Base-by-base conservation (phyloP, 2,797 vertebrate genomes). In the Liasis olivaceus region DNA sequence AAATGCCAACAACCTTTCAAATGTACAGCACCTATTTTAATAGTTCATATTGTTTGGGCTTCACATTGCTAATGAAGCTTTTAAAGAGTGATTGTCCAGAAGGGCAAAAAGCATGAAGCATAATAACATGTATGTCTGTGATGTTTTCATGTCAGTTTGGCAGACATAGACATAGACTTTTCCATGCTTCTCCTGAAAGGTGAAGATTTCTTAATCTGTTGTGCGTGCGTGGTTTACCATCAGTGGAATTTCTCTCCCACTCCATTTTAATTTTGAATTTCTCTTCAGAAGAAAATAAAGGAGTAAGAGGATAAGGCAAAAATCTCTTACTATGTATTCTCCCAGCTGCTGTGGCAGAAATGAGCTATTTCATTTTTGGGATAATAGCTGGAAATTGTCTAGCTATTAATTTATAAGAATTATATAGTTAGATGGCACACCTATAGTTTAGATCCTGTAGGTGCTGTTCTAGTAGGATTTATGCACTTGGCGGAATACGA, bases 81-180 rank as follows among this genome's bases (percentile, higher is more conserved):
- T 60, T 91, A 89, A 93, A 91, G 47, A 93, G 51, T 66, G 77
- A 90, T 92, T 81, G 84, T 92, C 90, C 88, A 81, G 64, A 87
- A 59, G 31, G 72, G 64, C 60, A 87, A 85, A 81, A 91, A 20
- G 26, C 62, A 60, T 85, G 86, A 91, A 91, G 24, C 64, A 86
- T 92, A 66, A 93, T 89, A 84, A 91, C 90, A 87, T 81, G 47
- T 89, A 81, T 64, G 42, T 87, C 28, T 91, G 63, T 60, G 59
- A 28, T 69, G 89, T 88, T 93, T 20, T 72, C 28, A 26, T 58
- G 62, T 72, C 64, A 93, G 31, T 59, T 89, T 77, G 89, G 62
- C 17, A n/a, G n/a, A 88, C 85, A 58, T n/a, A 92, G 56, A 62
- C 60, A 93, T 62, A 66, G 89, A 59, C 47, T 54, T n/a, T 31